Base-by-base conservation (phyloP, 1,140 invertebrate genomes). In the Zaprionus davidi region DNA sequence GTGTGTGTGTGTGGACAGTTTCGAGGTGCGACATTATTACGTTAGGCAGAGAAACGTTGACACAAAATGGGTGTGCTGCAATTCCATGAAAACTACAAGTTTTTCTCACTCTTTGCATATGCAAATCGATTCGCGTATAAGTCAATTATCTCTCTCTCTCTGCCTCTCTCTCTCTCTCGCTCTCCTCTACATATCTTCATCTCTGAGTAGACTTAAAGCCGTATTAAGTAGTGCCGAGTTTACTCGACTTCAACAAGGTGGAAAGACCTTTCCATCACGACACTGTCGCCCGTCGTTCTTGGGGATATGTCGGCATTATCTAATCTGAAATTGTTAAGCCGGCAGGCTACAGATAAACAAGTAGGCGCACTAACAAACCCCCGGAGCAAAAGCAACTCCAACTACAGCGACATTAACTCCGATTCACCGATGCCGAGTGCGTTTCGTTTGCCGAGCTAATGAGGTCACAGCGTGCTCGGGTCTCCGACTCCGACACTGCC, bases 391-490 rank as follows among this genome's bases (percentile, higher is more conserved):
- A 76, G 46, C 74, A 22, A 69, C 75, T 76, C 67, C 68, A 64
- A 60, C 72, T 77, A 11, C 3, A 34, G 44, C 22, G 15, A 62
- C 13, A 46, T 12, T n/a, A 20, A 12, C 17, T 41, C 12, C n/a
- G 36, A 20, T 28, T 68, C 38, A 13, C 38, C 38, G 5, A n/a
- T n/a, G 15, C 31, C 34, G 24, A 15, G 20, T 66, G 49, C 15
- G 46, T 38, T 49, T 66, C 64, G 70, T 58, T 64, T 36, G 11
- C 28, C n/a, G 69, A 68, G 73, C 69, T 88, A 87, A 87, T 88
- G 84, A 76, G 83, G 83, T 88, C 83, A 87, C 59, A 86, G 69
- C 79, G 41, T 9, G 76, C 66, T 87, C 66, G 66, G 65, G 34
- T 66, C 64, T 56, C 20, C 70, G 63, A 70, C 20, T 22, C 49